Evolutionary conservation across 2,113 vertebrate species (phyloP).

Genomic region (Perca fluviatilis): DNA sequence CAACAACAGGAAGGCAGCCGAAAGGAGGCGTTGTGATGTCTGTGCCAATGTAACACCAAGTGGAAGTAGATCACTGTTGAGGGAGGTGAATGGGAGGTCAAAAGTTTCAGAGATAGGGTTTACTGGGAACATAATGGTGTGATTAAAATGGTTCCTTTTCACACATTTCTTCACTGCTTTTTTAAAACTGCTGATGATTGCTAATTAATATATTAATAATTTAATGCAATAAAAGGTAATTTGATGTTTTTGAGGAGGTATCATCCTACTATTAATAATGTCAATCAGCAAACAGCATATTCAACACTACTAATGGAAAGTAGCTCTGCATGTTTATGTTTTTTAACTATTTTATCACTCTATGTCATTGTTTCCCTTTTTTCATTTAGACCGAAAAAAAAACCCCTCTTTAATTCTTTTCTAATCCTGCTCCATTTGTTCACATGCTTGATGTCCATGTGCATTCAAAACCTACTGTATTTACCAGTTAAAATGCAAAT

Average conservation of each 20-base stretch:
- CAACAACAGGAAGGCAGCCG: constrained; percentile 62
- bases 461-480: constrained; percentile 43
- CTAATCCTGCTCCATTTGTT: constrained; percentile 28
- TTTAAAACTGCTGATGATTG: neutral
- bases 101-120: constrained; percentile 27
- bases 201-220: neutral
- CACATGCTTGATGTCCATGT: constrained; percentile 11
- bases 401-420: constrained; percentile 23
- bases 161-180: neutral
- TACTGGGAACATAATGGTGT: neutral
- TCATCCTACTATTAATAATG: constrained; percentile 3
- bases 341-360: constrained; percentile 5
- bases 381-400: constrained; percentile 22
- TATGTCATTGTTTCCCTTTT: constrained; percentile 35
- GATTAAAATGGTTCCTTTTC: constrained; percentile 18
- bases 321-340: constrained; percentile 18
- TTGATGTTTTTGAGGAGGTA: neutral
- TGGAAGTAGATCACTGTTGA: constrained; percentile 22
- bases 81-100: constrained; percentile 60
- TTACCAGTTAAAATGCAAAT: constrained; percentile 71
- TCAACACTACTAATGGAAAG: constrained; percentile 3
- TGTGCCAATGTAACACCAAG: constrained; percentile 35
- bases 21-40: constrained; percentile 32
- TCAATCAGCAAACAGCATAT: constrained; percentile 2
- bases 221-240: neutral